Conservation (phyloP, 2,888 invertebrate species). For the Pseudococcus jackbeardsleyi region DNA sequence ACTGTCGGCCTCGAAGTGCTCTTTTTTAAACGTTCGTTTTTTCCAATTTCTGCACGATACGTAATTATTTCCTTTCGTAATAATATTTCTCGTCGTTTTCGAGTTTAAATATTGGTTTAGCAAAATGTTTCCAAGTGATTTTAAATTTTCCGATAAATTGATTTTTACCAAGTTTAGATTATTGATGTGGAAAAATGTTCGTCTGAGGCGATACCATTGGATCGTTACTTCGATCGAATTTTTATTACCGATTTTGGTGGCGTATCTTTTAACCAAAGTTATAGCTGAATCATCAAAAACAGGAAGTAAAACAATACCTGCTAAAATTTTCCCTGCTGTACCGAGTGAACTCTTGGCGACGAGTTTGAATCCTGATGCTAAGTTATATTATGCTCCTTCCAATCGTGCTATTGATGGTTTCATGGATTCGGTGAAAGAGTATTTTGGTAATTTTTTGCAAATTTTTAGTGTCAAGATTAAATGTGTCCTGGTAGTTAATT, state of each 20-base stretch:
- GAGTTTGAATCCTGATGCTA: neutral
- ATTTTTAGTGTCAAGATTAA: no score
- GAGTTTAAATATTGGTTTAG: no score
- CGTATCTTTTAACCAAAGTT: slow-evolving; percentile 53
- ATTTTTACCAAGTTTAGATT: slow-evolving; percentile 41
- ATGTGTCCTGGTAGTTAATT: no score
- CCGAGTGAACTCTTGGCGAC: neutral
- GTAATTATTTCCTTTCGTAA: no score
- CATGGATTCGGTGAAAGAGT: neutral
- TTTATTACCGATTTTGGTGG: slow-evolving; percentile 65
- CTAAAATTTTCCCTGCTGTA: neutral
- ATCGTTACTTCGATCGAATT: slow-evolving; percentile 66
- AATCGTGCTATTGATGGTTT: neutral
- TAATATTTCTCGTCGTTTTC: neutral
- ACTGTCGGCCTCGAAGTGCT: no score
- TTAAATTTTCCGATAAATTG: neutral
- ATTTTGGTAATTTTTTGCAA: neutral
- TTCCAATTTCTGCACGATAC: no score
- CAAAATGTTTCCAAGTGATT: no score
- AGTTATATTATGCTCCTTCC: neutral
- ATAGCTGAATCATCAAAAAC: neutral
- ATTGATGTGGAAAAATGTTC: slow-evolving; percentile 67
- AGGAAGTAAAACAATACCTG: neutral
- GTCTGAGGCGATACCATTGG: slow-evolving; percentile 66
- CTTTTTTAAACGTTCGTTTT: no score